Conservation (phyloP, 2,888 invertebrate genomes). For the Furcula furcula region DNA sequence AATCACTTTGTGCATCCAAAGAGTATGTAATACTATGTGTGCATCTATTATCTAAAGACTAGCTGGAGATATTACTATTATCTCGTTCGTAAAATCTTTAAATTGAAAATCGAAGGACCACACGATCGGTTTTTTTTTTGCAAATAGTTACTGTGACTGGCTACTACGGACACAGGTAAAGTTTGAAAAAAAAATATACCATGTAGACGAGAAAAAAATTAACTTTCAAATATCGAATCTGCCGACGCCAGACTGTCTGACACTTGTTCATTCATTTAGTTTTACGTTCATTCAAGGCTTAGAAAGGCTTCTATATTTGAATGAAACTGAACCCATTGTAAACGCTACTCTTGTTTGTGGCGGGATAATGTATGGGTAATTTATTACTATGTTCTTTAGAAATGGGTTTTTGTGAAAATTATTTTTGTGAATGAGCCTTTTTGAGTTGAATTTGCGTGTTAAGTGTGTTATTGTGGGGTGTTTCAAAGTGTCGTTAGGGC, state of each 20-base stretch:
- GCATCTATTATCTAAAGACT: no score
- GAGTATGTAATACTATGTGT: no score
- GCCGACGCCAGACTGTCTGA: conserved; percentile 52
- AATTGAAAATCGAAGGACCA: no score
- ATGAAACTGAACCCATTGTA: conserved; percentile 27
- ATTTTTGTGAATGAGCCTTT: conserved; percentile 22
- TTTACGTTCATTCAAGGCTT: conserved; percentile 34
- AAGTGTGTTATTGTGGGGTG: conserved; percentile 26
- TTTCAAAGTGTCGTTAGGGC: conserved; percentile 22
- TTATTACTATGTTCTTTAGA: conserved; percentile 22
- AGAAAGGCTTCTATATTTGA: conserved; percentile 29
- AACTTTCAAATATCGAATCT: conserved; percentile 42
- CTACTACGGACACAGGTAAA: conserved; percentile 14
- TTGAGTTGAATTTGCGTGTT: conserved; percentile 31
- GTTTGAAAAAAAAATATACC: conserved; percentile 14
- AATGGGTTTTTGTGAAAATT: neutral
- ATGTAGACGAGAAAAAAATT: conserved; percentile 23
- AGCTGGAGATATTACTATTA: no score
- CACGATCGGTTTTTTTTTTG: conserved; percentile 11
- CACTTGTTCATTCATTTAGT: conserved; percentile 38
- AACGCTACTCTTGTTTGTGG: conserved; percentile 29
- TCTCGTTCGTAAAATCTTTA: no score
- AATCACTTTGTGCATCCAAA: no score
- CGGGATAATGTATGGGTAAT: conserved; percentile 24
- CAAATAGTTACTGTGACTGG: conserved; percentile 6